Evolutionary conservation across 2,797 vertebrate species (phyloP).

Genomic region (Allenopithecus nigroviridis): DNA sequence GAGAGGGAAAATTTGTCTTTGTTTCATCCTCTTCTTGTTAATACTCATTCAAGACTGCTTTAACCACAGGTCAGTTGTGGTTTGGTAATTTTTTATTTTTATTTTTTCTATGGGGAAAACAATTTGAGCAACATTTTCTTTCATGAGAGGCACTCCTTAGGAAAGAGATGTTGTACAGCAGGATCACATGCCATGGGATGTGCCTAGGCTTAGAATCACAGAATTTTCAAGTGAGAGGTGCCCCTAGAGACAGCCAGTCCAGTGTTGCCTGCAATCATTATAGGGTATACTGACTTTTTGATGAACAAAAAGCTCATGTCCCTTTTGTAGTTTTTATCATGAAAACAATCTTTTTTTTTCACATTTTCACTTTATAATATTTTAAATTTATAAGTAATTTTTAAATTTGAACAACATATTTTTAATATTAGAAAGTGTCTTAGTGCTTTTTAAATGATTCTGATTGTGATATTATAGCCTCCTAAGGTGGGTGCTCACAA

Average conservation of each 20-base stretch:
- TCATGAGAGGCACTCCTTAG: constrained; percentile 25
- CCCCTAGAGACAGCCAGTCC: not conserved
- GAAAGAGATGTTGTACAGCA: constrained; percentile 7
- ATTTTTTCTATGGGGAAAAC: not conserved
- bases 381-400: not conserved
- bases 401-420: not conserved
- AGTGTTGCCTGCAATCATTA: not conserved
- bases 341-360: not conserved
- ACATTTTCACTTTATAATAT: not conserved
- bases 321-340: not conserved
- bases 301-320: not conserved
- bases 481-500: not conserved
- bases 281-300: not conserved
- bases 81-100: constrained; percentile 47
- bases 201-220: constrained; percentile 3
- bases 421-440: not conserved
- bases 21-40: constrained; percentile 43
- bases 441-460: not conserved
- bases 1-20: constrained; percentile 11
- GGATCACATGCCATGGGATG: constrained; percentile 1
- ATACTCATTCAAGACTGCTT: constrained; percentile 51
- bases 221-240: constrained; percentile 46
- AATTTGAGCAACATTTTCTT: constrained; percentile 50
- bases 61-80: constrained; percentile 25
- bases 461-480: constrained; percentile 44